Conservation (phyloP, 2,113 vertebrate genomes). For the Onychostruthus taczanowskii region DNA sequence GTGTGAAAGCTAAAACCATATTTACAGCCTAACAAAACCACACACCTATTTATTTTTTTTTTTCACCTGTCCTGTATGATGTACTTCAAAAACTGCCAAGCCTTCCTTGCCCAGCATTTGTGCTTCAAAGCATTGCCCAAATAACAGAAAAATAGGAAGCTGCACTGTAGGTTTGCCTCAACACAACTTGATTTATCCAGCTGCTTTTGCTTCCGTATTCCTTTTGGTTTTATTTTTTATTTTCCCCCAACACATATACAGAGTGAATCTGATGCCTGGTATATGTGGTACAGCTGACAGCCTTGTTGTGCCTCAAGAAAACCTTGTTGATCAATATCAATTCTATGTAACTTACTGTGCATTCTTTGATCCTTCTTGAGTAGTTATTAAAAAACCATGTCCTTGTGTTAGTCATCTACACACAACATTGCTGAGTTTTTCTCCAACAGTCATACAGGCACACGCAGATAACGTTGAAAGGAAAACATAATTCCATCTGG, state of each 20-base stretch:
- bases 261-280: not conserved
- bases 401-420: not conserved
- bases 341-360: slow-evolving; percentile 40
- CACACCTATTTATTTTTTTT: not conserved
- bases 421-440: not conserved
- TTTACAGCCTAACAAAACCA: not conserved
- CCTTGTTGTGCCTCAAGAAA: slow-evolving; percentile 44
- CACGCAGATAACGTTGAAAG: not conserved
- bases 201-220: not conserved
- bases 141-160: not conserved
- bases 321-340: slow-evolving; percentile 54
- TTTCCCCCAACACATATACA: not conserved
- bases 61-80: not conserved
- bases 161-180: not conserved
- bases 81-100: not conserved
- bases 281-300: not conserved
- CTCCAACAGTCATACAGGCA: not conserved
- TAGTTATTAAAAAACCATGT: slow-evolving; percentile 46
- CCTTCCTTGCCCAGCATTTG: not conserved
- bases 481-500: not conserved
- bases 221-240: not conserved
- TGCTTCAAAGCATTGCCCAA: not conserved
- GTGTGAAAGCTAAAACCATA: not conserved
- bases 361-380: slow-evolving; percentile 34
- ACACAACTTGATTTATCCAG: not conserved